Evolutionary conservation across 1,140 invertebrate genomes (phyloP).

Genomic region (Bicyclus anynana): DNA sequence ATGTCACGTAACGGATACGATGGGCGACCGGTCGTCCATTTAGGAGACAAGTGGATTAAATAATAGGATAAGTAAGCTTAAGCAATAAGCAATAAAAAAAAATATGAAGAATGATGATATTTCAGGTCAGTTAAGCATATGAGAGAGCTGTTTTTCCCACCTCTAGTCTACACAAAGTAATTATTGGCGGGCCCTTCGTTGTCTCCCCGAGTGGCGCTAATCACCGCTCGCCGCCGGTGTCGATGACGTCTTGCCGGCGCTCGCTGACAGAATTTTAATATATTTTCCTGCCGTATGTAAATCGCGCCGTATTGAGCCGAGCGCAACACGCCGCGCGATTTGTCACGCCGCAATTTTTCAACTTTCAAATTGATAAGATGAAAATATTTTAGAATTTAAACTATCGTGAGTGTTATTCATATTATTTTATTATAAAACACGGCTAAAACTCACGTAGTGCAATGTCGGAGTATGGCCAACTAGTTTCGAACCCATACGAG

Average conservation of each 20-base stretch:
- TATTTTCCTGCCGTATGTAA: slow-evolving; percentile 69
- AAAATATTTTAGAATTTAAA: slow-evolving; percentile 17
- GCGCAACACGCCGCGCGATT: slow-evolving; percentile 40
- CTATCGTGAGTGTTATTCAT: too few species aligned
- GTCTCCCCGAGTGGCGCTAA: slow-evolving; percentile 49
- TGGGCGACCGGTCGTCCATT: too few species aligned
- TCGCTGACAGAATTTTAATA: slow-evolving; percentile 72
- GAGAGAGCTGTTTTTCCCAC: background rate
- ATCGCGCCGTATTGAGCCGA: slow-evolving; percentile 44
- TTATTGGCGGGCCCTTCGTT: slow-evolving; percentile 67
- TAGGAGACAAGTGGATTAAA: too few species aligned
- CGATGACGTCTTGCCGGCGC: slow-evolving; percentile 58
- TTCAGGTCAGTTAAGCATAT: too few species aligned
- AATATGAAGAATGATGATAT: too few species aligned
- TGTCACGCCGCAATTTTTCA: slow-evolving; percentile 28
- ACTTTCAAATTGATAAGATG: background rate
- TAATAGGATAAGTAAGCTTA: too few species aligned
- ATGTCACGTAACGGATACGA: too few species aligned
- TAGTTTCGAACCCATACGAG: too few species aligned
- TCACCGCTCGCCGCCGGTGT: slow-evolving; percentile 59
- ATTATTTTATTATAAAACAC: too few species aligned
- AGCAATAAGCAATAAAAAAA: too few species aligned
- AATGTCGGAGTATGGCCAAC: too few species aligned
- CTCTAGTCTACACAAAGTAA: slow-evolving; percentile 46
- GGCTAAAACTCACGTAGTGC: too few species aligned